These are phyloP conservation scores for Coregonus ussuriensis DNA, from an alignment of 2,797 vertebrate species.

Conservation along the genomic window DNA sequence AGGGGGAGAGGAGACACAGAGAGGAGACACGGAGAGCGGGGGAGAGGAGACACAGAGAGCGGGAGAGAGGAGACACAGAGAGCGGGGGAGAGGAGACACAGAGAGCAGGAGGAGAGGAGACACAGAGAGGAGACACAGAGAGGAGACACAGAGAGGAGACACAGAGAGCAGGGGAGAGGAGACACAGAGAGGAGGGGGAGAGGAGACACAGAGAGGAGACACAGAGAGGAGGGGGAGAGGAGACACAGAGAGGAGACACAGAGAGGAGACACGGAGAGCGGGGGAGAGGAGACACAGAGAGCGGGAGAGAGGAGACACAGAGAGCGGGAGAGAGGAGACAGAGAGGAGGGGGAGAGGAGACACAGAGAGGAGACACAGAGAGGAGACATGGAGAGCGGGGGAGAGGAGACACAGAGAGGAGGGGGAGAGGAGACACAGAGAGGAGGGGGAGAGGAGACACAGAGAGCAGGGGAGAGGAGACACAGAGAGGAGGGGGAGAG, in stretches of 20 bases:
- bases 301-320: not conserved
- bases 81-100: constrained; percentile 20
- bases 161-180: not conserved
- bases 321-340: not conserved
- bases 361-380: constrained; percentile 19
- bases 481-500: not conserved
- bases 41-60: too few relatives aligned
- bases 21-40: too few relatives aligned
- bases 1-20: constrained; percentile 15
- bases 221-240: constrained; percentile 19
- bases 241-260: constrained; percentile 15
- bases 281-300: constrained; percentile 7
- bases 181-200: not conserved
- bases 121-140: constrained; percentile 19
- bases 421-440: too few relatives aligned
- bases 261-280: constrained; percentile 26
- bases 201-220: constrained; percentile 11
- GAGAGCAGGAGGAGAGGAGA: not conserved
- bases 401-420: not conserved
- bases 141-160: not conserved
- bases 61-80: not conserved
- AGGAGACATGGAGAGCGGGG: not conserved
- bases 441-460: constrained; percentile 16
- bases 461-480: constrained; percentile 20
- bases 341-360: not conserved